phyloP scores from a whole-genome alignment of 2,113 vertebrate genomes.

The rat (Rattus norvegicus) region GRCr8 NC_086028.1:52074501-52075000 shows the following conservation, averaged over 20 bases:
- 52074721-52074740: neutral
- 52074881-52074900: neutral
- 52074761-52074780: conserved; percentile 24
- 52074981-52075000: neutral
- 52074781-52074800: neutral
- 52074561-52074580: neutral
- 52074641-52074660: neutral
- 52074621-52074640: neutral
- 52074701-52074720: neutral
- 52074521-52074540: neutral
- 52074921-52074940: neutral
- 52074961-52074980: neutral
- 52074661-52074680: conserved; percentile 35
- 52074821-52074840: neutral
- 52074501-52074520: neutral
- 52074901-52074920: neutral
- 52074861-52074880: neutral
- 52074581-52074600: neutral
- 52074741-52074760: conserved; percentile 15
- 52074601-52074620: neutral
- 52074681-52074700: neutral
- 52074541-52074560: neutral
- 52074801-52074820: neutral
- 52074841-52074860: neutral
- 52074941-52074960: neutral